Percentiles rank a stretch among this genome's conserved stretches.
Evolutionary conservation across 1,140 invertebrate genomes (phyloP).

Genomic region (Drosophila gunungcola): DNA sequence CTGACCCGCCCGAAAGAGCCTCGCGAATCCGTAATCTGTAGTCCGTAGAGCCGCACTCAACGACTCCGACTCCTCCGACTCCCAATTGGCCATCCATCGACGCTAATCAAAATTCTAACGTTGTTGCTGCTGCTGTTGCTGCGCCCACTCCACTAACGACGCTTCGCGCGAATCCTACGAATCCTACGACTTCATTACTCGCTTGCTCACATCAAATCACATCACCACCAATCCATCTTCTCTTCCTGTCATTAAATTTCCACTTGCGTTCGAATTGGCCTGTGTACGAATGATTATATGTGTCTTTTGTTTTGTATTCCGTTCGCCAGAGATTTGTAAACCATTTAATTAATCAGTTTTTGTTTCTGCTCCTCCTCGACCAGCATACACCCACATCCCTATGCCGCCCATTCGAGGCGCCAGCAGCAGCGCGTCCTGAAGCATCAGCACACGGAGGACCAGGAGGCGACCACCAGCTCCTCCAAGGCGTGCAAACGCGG

Average conservation of each 20-base stretch:
- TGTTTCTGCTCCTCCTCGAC: conserved; percentile 4
- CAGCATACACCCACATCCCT: conserved; percentile 74
- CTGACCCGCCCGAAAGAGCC: conserved; percentile 9
- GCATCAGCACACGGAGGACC: conserved; percentile 52
- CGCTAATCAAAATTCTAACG: conserved; percentile 70
- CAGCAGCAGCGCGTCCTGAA: conserved; percentile 60
- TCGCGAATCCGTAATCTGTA: conserved; percentile 21
- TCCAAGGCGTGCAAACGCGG: conserved; percentile 51
- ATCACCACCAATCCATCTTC: conserved; percentile 19
- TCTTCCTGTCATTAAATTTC: conserved; percentile 44
- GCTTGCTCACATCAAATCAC: conserved; percentile 13
- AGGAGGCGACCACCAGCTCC: conserved; percentile 1
- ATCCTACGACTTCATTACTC: conserved; percentile 30
- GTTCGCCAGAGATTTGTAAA: neutral
- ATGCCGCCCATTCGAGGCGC: conserved; percentile 55
- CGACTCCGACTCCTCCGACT: conserved; percentile 13
- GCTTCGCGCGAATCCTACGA: conserved; percentile 10
- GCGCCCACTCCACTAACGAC: conserved; percentile 17
- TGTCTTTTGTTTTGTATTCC: conserved; percentile 30
- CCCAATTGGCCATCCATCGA: conserved; percentile 58
- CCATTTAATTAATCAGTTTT: conserved; percentile 1
- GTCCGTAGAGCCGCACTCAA: conserved; percentile 10
- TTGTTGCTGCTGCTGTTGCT: conserved; percentile 68
- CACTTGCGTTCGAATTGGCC: conserved; percentile 70
- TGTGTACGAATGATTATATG: conserved; percentile 62